Evolutionary conservation across 2,888 invertebrate species (phyloP).

Genomic region (Lepidonotus clava): DNA sequence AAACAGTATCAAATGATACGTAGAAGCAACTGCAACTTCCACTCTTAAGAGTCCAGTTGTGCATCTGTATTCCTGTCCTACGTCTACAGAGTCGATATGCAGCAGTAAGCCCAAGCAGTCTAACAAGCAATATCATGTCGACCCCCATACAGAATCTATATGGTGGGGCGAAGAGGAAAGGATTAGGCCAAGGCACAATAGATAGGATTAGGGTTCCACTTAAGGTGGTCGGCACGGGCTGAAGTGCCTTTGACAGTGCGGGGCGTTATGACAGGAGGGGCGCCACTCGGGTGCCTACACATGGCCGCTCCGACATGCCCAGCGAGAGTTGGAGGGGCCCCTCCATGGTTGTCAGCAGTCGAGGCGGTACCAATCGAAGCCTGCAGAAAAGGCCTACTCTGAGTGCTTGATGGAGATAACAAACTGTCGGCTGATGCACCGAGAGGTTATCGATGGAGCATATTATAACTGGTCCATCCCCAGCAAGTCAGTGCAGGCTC

Average conservation of each 20-base stretch:
- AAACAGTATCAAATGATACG: too few relatives aligned
- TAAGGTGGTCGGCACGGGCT: background rate
- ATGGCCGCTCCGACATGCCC: background rate
- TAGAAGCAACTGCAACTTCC: too few relatives aligned
- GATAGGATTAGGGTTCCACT: conserved; percentile 18
- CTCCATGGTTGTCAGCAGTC: background rate
- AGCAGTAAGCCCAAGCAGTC: background rate
- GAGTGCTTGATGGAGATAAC: too few relatives aligned
- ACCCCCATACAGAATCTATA: background rate
- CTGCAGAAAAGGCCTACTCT: background rate
- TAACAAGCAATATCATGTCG: background rate
- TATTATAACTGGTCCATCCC: too few relatives aligned
- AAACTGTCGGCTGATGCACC: too few relatives aligned
- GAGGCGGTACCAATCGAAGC: background rate
- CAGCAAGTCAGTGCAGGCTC: too few relatives aligned
- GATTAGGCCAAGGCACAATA: background rate
- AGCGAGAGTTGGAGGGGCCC: background rate
- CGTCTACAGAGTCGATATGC: too few relatives aligned
- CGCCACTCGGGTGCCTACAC: background rate
- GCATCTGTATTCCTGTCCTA: too few relatives aligned
- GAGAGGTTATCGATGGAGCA: too few relatives aligned
- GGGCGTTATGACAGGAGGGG: background rate
- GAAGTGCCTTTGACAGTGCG: background rate
- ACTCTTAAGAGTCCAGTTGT: too few relatives aligned
- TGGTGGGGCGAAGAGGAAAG: background rate